Percentiles rank a stretch among this genome's conserved stretches.
These are phyloP conservation scores for Melanotus villosus DNA, from an alignment of 2,888 invertebrate genomes.

Conservation along the genomic window DNA sequence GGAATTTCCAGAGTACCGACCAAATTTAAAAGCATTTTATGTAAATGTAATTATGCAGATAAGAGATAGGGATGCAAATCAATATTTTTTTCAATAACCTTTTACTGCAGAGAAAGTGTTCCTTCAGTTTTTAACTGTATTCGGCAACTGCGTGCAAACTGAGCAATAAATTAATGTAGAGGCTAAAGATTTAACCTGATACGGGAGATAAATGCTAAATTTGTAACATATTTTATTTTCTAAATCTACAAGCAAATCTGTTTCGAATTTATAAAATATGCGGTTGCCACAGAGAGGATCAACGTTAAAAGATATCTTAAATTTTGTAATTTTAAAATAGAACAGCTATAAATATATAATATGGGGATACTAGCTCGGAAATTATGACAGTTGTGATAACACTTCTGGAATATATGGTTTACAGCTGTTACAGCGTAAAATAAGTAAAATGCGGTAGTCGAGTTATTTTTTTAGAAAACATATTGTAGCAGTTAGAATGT, in stretches of 20 bases:
- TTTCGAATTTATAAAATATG: neutral
- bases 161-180: too few relatives aligned
- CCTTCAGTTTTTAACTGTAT: too few relatives aligned
- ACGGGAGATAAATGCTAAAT: neutral
- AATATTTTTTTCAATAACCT: too few relatives aligned
- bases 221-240: neutral
- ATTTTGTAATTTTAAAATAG: slow-evolving; percentile 6
- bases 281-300: neutral
- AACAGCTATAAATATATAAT: slow-evolving; percentile 6
- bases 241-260: neutral
- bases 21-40: too few relatives aligned
- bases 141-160: too few relatives aligned
- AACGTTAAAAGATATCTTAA: slow-evolving; percentile 13
- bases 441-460: neutral
- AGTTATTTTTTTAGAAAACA: neutral
- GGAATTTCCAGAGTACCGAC: too few relatives aligned
- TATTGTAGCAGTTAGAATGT: neutral
- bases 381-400: slow-evolving; percentile 38
- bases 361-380: neutral
- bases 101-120: too few relatives aligned
- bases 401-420: slow-evolving; percentile 18
- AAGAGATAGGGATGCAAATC: too few relatives aligned
- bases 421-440: slow-evolving; percentile 23
- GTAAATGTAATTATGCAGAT: too few relatives aligned
- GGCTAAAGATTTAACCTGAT: too few relatives aligned